Conservation (phyloP, 2,113 vertebrate species). For the Melanocharis versteri region DNA sequence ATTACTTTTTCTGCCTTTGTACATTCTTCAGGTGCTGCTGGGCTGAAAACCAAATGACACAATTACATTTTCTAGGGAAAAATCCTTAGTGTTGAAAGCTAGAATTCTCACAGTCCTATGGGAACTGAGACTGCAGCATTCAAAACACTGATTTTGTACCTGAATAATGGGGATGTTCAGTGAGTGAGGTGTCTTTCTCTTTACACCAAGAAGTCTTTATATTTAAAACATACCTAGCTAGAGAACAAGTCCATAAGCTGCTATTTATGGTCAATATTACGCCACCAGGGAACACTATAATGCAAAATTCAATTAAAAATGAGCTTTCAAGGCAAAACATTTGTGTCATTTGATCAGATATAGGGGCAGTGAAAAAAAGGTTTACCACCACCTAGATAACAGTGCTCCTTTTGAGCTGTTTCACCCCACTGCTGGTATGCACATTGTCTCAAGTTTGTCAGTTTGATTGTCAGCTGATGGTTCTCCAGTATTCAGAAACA, state of each 20-base stretch:
- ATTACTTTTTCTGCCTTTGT: conserved; percentile 19
- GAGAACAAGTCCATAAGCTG: background rate
- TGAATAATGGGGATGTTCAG: background rate
- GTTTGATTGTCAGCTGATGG: background rate
- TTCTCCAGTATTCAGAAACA: background rate
- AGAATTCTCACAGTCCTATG: background rate
- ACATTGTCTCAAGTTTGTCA: background rate
- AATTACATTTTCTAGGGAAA: background rate
- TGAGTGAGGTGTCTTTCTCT: background rate
- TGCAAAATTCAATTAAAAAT: background rate
- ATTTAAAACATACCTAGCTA: background rate
- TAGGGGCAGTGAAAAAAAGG: background rate
- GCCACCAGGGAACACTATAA: background rate
- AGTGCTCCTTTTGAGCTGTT: background rate
- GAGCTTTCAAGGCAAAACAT: background rate
- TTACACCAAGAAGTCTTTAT: background rate
- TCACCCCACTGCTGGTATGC: background rate
- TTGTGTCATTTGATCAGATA: background rate
- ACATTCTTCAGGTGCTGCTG: background rate
- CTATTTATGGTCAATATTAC: background rate
- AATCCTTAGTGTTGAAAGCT: background rate
- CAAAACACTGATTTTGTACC: background rate
- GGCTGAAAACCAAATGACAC: background rate
- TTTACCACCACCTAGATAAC: background rate
- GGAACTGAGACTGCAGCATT: background rate